Evolutionary conservation across 2,888 invertebrate species (phyloP).

Genomic region (Xestobium rufovillosum): DNA sequence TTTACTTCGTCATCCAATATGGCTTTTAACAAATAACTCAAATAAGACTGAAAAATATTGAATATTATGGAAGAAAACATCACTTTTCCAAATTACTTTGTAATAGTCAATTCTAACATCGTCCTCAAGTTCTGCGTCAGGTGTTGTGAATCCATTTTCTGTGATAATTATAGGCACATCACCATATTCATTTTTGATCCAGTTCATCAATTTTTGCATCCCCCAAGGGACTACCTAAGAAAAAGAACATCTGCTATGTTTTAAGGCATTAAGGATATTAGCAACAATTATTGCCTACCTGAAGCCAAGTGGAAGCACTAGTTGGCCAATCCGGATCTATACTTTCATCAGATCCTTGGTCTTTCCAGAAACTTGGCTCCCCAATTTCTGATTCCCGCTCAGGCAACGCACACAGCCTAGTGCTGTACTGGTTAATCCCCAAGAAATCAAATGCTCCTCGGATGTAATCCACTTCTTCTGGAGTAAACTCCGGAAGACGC

Average conservation of each 20-base stretch:
- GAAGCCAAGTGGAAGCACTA: not conserved
- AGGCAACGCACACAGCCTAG: conserved; percentile 38
- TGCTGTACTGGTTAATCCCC: conserved; percentile 58
- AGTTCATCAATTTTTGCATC: not conserved
- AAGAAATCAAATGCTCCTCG: conserved; percentile 52
- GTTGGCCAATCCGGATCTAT: not conserved
- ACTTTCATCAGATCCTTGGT: conserved; percentile 17
- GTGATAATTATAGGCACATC: conserved; percentile 1
- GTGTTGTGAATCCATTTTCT: not conserved
- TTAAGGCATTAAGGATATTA: too few relatives aligned
- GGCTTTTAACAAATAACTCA: not conserved
- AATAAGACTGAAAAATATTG: too few relatives aligned
- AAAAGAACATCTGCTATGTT: not conserved
- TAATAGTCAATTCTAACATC: not conserved
- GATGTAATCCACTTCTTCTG: conserved; percentile 19
- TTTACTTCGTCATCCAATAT: not conserved
- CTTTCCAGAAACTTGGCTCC: conserved; percentile 30
- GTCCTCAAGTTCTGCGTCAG: not conserved
- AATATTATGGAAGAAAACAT: too few relatives aligned
- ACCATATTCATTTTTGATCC: not conserved
- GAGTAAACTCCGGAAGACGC: conserved; percentile 21
- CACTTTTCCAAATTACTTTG: too few relatives aligned
- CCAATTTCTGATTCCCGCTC: conserved; percentile 32
- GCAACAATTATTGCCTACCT: too few relatives aligned
- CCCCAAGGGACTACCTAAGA: not conserved